Percentiles rank a stretch among this genome's conserved stretches.
These are phyloP conservation scores for Yponomeuta plumbellus DNA, from an alignment of 2,888 invertebrate genomes.

Conservation along the genomic window DNA sequence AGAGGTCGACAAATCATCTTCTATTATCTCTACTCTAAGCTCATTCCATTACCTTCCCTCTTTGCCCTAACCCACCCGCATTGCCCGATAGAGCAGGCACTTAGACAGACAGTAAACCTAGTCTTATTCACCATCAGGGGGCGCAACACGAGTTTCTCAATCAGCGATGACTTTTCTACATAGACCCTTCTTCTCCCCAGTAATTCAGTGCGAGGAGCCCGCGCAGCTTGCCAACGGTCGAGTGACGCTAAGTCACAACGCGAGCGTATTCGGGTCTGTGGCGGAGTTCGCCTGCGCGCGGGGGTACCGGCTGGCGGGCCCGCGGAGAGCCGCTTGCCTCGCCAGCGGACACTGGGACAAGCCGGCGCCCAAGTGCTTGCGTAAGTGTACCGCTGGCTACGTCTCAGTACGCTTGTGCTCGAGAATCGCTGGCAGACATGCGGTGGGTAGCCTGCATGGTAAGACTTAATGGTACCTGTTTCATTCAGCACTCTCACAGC, in stretches of 20 bases:
- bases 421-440: too few relatives aligned
- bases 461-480: too few relatives aligned
- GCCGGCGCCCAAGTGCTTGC: conserved; percentile 82
- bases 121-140: too few relatives aligned
- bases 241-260: conserved; percentile 71
- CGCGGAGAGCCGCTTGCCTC: conserved; percentile 81
- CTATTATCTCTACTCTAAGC: too few relatives aligned
- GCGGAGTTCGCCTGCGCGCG: conserved; percentile 85
- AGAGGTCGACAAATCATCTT: too few relatives aligned
- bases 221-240: conserved; percentile 80
- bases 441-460: too few relatives aligned
- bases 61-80: too few relatives aligned
- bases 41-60: too few relatives aligned
- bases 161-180: neutral
- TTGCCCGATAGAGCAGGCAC: too few relatives aligned
- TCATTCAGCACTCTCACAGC: too few relatives aligned
- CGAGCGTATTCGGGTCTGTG: conserved; percentile 81
- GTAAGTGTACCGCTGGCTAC: conserved; percentile 49
- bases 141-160: too few relatives aligned
- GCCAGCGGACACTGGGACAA: conserved; percentile 88
- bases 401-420: neutral
- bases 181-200: conserved; percentile 47
- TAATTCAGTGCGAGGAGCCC: conserved; percentile 84
- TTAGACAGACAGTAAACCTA: too few relatives aligned
- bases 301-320: conserved; percentile 82